A percentile compares a stretch with the other conserved stretches of the same genome.
phyloP scores from a whole-genome alignment of 2,797 vertebrate genomes.

The Micrastur ruficollis region DNA sequence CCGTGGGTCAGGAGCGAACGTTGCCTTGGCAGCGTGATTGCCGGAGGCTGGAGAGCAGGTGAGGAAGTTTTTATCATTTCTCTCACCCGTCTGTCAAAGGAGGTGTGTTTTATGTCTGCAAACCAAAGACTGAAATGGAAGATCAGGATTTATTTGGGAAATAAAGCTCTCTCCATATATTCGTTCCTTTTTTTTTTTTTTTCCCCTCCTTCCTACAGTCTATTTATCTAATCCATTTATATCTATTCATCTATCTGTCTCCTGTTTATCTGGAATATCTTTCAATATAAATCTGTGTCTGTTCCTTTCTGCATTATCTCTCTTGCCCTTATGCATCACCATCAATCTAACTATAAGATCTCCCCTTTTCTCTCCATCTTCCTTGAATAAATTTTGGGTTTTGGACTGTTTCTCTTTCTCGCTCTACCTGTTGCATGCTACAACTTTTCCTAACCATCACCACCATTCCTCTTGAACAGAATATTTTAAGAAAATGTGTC shows the following conservation, averaged over 20 bases:
- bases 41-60: not conserved
- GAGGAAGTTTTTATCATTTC: not conserved
- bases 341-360: constrained; percentile 15
- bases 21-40: not conserved
- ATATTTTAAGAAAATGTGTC: not conserved
- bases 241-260: constrained; percentile 12
- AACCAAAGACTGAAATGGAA: not conserved
- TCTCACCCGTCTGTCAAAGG: not conserved
- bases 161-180: not conserved
- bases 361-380: not conserved
- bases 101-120: not conserved
- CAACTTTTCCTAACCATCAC: not conserved
- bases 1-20: not conserved
- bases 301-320: not conserved
- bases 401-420: not conserved
- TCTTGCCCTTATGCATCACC: not conserved
- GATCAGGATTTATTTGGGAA: constrained; percentile 10
- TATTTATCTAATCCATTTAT: constrained; percentile 22
- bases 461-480: not conserved
- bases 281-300: not conserved
- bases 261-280: not conserved
- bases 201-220: not conserved
- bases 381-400: not conserved
- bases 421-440: not conserved
- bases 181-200: not conserved